phyloP scores from a whole-genome alignment of 1,140 invertebrate species.

The Rhynchophorus ferrugineus region DNA sequence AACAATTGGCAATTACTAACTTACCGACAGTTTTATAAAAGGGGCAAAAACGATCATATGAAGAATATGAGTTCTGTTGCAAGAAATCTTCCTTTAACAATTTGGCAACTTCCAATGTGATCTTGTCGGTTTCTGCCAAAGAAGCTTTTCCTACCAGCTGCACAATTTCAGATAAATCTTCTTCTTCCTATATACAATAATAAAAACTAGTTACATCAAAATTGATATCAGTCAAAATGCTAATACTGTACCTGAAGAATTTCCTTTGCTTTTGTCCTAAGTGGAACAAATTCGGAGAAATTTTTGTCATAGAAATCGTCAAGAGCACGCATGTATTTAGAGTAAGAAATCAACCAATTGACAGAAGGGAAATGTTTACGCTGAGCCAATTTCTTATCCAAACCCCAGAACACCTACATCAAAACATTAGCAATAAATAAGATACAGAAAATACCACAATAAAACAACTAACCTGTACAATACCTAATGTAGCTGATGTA shows the following conservation, averaged over 20 bases:
- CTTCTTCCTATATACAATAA: slow-evolving; percentile 82
- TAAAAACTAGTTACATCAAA: too few relatives aligned
- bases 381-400: slow-evolving; percentile 99
- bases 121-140: slow-evolving; percentile 97
- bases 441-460: too few relatives aligned
- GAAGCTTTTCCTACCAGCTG: slow-evolving; percentile 99
- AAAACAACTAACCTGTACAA: slow-evolving; percentile 21
- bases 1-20: too few relatives aligned
- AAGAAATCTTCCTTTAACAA: slow-evolving; percentile 98
- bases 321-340: slow-evolving; percentile 94
- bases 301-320: slow-evolving; percentile 99
- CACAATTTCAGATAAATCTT: slow-evolving; percentile 99
- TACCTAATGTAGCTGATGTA: slow-evolving; percentile 86
- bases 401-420: slow-evolving; percentile 99
- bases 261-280: slow-evolving; percentile 89
- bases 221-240: too few relatives aligned
- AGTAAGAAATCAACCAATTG: slow-evolving; percentile 99
- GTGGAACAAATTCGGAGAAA: slow-evolving; percentile 96
- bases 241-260: slow-evolving; percentile 86
- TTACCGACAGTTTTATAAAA: slow-evolving; percentile 97
- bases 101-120: slow-evolving; percentile 97
- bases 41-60: slow-evolving; percentile 78
- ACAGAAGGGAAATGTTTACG: slow-evolving; percentile 99
- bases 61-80: slow-evolving; percentile 85
- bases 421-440: slow-evolving; percentile 32